Conservation (phyloP, 2,888 invertebrate genomes). For the Tenthredo mesomela region DNA sequence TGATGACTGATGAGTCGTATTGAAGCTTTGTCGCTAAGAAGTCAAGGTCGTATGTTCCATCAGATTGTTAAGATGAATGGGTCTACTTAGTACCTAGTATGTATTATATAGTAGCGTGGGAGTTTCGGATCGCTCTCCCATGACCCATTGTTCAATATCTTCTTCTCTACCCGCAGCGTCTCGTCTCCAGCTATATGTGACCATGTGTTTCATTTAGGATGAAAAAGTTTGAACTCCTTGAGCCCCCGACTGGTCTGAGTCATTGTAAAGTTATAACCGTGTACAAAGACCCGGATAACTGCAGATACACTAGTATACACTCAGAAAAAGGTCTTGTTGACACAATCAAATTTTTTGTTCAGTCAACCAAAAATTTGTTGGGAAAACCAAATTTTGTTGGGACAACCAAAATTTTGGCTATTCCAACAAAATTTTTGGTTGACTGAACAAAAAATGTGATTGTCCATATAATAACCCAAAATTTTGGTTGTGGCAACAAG, state of each 20-base stretch:
- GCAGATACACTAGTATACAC: neutral
- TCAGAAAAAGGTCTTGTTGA: no score
- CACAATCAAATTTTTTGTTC: no score
- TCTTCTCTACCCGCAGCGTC: slow-evolving; percentile 29
- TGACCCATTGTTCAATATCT: slow-evolving; percentile 61
- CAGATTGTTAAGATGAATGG: slow-evolving; percentile 27
- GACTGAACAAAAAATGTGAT: no score
- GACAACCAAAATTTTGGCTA: no score
- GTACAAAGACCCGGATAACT: slow-evolving; percentile 18
- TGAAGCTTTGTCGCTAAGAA: neutral
- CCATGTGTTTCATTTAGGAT: slow-evolving; percentile 36
- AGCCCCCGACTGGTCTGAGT: neutral
- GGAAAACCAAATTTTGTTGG: no score
- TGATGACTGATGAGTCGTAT: slow-evolving; percentile 35
- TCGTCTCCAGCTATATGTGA: neutral
- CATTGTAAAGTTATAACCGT: neutral
- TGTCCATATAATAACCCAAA: no score
- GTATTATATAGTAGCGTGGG: slow-evolving; percentile 62
- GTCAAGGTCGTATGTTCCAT: slow-evolving; percentile 38
- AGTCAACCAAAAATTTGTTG: no score
- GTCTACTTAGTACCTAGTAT: neutral
- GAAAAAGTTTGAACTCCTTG: slow-evolving; percentile 20
- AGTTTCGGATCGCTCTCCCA: slow-evolving; percentile 69
- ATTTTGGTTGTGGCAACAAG: no score
- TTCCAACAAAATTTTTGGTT: no score